A percentile compares a stretch with the other conserved stretches of the same genome.
These are phyloP conservation scores for Trachurus trachurus DNA, from an alignment of 2,797 vertebrate species.

Conservation along the genomic window DNA sequence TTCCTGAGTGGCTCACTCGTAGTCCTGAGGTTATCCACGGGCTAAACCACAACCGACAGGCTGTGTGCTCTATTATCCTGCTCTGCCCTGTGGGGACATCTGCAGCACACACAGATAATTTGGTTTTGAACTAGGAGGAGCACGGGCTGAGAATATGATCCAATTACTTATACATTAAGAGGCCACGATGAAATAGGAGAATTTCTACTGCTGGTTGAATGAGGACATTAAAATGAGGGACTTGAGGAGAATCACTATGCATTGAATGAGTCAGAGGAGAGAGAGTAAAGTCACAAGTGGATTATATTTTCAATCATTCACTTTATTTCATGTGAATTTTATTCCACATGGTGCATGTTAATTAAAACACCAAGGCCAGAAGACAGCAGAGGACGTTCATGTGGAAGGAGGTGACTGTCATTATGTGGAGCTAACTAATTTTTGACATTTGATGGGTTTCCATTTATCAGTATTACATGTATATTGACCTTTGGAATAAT, in stretches of 20 bases:
- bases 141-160: conserved; percentile 74
- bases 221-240: conserved; percentile 60
- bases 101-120: conserved; percentile 73
- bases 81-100: conserved; percentile 69
- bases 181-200: conserved; percentile 68
- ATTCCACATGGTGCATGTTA: conserved; percentile 35
- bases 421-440: not conserved
- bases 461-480: not conserved
- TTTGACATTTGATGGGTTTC: conserved; percentile 5
- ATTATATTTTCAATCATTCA: conserved; percentile 63
- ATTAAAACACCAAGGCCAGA: conserved; percentile 58
- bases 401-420: not conserved
- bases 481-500: not conserved
- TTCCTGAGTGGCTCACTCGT: conserved; percentile 37
- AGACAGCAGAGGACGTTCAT: conserved; percentile 10
- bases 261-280: conserved; percentile 38
- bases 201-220: conserved; percentile 57
- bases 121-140: conserved; percentile 73
- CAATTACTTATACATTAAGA: conserved; percentile 79
- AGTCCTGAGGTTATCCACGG: conserved; percentile 60
- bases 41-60: conserved; percentile 58
- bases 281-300: conserved; percentile 57
- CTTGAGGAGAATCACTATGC: conserved; percentile 59
- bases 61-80: conserved; percentile 55
- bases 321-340: conserved; percentile 45